A percentile compares a stretch with the other conserved stretches of the same genome.
Evolutionary conservation across 2,888 invertebrate species (phyloP).

Genomic region (Macrostomum cliftonense): DNA sequence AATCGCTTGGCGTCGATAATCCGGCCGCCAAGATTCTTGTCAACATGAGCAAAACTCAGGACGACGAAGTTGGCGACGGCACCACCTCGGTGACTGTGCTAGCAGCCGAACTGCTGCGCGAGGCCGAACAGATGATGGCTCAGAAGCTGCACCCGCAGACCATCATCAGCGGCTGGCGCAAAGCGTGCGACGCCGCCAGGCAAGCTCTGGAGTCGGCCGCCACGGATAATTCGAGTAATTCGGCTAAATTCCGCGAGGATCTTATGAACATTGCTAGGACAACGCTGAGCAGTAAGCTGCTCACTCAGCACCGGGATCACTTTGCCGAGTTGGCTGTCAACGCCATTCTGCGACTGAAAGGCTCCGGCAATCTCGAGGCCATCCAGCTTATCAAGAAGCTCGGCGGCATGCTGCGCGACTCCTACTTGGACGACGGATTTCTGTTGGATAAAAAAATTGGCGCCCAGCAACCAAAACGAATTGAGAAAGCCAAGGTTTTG

Average conservation of each 20-base stretch:
- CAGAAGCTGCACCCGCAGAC: slow-evolving; percentile 94
- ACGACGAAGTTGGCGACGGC: slow-evolving; percentile 97
- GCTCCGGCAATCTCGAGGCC: slow-evolving; percentile 77
- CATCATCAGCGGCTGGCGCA: slow-evolving; percentile 83
- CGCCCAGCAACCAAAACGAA: slow-evolving; percentile 80
- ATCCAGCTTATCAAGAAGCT: slow-evolving; percentile 94
- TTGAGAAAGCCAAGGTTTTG: slow-evolving; percentile 85
- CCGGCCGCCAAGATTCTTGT: slow-evolving; percentile 95
- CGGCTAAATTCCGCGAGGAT: slow-evolving; percentile 61
- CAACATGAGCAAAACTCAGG: slow-evolving; percentile 94
- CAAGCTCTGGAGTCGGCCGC: slow-evolving; percentile 53
- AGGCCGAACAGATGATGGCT: slow-evolving; percentile 77
- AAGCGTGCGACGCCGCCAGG: slow-evolving; percentile 62
- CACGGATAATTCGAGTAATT: slow-evolving; percentile 44
- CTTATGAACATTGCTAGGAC: slow-evolving; percentile 88
- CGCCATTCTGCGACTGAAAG: slow-evolving; percentile 78
- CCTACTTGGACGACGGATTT: slow-evolving; percentile 77
- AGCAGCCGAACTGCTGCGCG: slow-evolving; percentile 77
- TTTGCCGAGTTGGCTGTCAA: slow-evolving; percentile 86
- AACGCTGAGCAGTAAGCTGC: slow-evolving; percentile 87
- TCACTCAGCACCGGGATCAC: slow-evolving; percentile 86
- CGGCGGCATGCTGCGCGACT: slow-evolving; percentile 76
- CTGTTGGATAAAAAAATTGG: slow-evolving; percentile 84
- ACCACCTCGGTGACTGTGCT: slow-evolving; percentile 95
- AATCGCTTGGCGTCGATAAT: slow-evolving; percentile 87